phyloP scores from a whole-genome alignment of 1,140 invertebrate genomes.

The Aphelinus atriplicis region DNA sequence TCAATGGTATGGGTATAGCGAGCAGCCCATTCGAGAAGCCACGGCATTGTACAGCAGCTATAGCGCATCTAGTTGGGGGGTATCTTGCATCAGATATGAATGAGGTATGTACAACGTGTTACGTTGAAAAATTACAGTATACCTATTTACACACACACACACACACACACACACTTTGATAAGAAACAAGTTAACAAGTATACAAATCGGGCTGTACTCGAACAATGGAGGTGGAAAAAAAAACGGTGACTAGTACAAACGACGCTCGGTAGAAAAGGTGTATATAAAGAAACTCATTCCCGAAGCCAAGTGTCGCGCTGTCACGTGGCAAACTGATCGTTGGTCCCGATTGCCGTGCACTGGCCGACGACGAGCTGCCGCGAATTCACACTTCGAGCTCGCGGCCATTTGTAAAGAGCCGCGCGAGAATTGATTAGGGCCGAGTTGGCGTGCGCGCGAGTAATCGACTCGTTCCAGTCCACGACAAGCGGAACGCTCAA shows the following conservation, averaged over 20 bases:
- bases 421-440: conserved; percentile 5
- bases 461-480: conserved; percentile 28
- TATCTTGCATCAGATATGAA: conserved; percentile 34
- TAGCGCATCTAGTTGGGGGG: conserved; percentile 51
- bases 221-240: no score
- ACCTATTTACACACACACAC: no score
- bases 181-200: no score
- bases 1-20: conserved; percentile 58
- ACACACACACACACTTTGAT: no score
- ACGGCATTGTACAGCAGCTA: conserved; percentile 59
- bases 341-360: conserved; percentile 5
- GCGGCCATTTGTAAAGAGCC: background rate
- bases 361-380: background rate
- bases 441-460: background rate
- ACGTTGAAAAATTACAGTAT: background rate
- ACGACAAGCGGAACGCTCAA: conserved; percentile 12
- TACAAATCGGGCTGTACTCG: no score
- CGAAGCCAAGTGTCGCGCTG: background rate
- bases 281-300: no score
- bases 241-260: no score
- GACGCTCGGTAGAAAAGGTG: no score
- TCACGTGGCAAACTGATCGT: conserved; percentile 1
- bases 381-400: background rate
- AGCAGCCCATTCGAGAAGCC: conserved; percentile 61
- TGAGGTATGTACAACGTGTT: background rate